Percentiles rank a stretch among this genome's conserved stretches.
These are phyloP conservation scores for Solenopsis fugax DNA, from an alignment of 1,140 invertebrate genomes.

Conservation along the genomic window DNA sequence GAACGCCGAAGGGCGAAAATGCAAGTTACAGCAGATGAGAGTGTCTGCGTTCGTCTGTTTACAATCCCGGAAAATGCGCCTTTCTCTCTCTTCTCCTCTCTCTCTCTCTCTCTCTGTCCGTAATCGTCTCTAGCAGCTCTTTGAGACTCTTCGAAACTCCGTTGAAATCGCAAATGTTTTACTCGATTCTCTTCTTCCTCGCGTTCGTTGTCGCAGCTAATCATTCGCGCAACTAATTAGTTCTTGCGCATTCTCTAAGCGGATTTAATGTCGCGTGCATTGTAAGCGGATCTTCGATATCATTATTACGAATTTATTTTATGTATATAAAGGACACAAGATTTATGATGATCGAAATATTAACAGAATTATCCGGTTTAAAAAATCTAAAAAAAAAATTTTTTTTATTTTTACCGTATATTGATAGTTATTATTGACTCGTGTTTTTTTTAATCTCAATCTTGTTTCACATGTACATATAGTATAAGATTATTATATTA, in stretches of 20 bases:
- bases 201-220: conserved; percentile 50
- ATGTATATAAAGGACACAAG: neutral
- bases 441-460: neutral
- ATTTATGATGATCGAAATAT: too few relatives aligned
- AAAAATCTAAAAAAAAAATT: neutral
- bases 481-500: neutral
- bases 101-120: neutral
- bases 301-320: conserved; percentile 42
- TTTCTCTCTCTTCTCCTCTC: neutral
- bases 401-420: neutral
- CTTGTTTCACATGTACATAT: neutral
- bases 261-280: conserved; percentile 46
- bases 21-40: conserved; percentile 34
- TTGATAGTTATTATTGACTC: neutral
- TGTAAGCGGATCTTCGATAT: conserved; percentile 41
- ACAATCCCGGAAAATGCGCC: conserved; percentile 33
- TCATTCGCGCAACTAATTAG: conserved; percentile 60
- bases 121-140: conserved; percentile 47
- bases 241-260: conserved; percentile 45
- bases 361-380: neutral
- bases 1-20: conserved; percentile 23
- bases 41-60: conserved; percentile 16
- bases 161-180: conserved; percentile 46
- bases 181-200: conserved; percentile 14
- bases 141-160: conserved; percentile 56